phyloP scores from a whole-genome alignment of 35 echinoderm and acorn worm species.

The Chiridota heheva region DNA sequence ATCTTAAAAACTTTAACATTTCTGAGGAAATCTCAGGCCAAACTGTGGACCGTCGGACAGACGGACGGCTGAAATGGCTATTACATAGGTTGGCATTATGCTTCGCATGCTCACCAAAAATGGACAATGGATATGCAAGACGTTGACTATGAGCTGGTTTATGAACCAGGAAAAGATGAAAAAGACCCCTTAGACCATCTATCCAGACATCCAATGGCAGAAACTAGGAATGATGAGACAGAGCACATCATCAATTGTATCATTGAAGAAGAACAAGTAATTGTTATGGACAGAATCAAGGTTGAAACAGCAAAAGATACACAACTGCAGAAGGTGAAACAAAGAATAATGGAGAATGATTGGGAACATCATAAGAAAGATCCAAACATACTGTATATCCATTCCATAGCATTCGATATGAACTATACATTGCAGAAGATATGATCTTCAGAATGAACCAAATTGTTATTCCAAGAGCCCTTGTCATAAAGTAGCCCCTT shows the following conservation, averaged over 20 bases:
- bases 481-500: no score
- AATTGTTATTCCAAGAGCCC: constrained; percentile 41
- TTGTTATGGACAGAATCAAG: constrained; percentile 38
- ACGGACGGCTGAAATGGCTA: no score
- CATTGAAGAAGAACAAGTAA: constrained; percentile 43
- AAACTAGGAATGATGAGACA: constrained; percentile 38
- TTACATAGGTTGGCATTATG: no score
- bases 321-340: constrained; percentile 40
- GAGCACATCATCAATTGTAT: constrained; percentile 53
- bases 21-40: no score
- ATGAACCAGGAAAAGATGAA: constrained; percentile 76
- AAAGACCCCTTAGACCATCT: constrained; percentile 55
- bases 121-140: no score
- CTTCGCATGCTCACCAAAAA: no score
- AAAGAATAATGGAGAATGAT: constrained; percentile 28
- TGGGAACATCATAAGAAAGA: constrained; percentile 60
- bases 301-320: constrained; percentile 34
- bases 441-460: constrained; percentile 47
- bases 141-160: constrained; percentile 61
- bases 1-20: no score
- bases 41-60: no score
- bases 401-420: constrained; percentile 41
- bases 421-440: constrained; percentile 39
- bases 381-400: constrained; percentile 53
- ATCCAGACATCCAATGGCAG: constrained; percentile 63